A percentile compares a stretch with the other conserved stretches of the same genome.
These are phyloP conservation scores for Cassiopea andromeda DNA, from an alignment of 30 jellyfish, hydroid and myxozoan genomes.

Conservation along the genomic window DNA sequence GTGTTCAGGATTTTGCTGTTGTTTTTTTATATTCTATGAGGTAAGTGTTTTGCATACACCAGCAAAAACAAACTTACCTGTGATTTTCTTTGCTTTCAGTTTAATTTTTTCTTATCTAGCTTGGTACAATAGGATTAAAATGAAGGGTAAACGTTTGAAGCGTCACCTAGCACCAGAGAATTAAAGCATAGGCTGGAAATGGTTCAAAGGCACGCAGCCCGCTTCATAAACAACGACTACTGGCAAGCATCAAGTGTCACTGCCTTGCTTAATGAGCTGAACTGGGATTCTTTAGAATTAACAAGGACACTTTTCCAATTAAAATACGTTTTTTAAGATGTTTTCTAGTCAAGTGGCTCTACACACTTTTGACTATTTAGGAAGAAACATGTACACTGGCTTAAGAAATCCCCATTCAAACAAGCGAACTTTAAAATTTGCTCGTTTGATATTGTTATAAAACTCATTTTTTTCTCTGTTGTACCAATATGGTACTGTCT, in stretches of 20 bases:
- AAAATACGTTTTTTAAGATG: not conserved
- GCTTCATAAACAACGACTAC: not conserved
- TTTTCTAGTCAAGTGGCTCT: slow-evolving; percentile 6
- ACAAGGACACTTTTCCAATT: not conserved
- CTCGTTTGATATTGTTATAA: not conserved
- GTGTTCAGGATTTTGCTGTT: not conserved
- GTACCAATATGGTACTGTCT: too few species aligned
- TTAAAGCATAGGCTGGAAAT: not conserved
- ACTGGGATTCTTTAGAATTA: not conserved
- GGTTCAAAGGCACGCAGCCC: not conserved
- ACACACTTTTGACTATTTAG: not conserved
- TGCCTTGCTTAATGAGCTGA: not conserved
- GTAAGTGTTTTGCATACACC: slow-evolving; percentile 5
- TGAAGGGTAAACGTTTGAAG: too few species aligned
- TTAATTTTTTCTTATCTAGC: not conserved
- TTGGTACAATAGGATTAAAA: not conserved
- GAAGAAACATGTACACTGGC: not conserved
- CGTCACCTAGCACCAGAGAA: slow-evolving; percentile 8
- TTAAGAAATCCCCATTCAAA: not conserved
- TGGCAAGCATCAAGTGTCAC: not conserved
- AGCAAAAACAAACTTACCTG: not conserved
- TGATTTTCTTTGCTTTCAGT: not conserved
- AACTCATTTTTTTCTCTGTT: too few species aligned
- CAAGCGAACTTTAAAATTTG: not conserved
- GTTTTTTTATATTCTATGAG: not conserved